These are phyloP conservation scores for Achatina immaculata DNA, from an alignment of 1,140 invertebrate species.

Conservation along the genomic window DNA sequence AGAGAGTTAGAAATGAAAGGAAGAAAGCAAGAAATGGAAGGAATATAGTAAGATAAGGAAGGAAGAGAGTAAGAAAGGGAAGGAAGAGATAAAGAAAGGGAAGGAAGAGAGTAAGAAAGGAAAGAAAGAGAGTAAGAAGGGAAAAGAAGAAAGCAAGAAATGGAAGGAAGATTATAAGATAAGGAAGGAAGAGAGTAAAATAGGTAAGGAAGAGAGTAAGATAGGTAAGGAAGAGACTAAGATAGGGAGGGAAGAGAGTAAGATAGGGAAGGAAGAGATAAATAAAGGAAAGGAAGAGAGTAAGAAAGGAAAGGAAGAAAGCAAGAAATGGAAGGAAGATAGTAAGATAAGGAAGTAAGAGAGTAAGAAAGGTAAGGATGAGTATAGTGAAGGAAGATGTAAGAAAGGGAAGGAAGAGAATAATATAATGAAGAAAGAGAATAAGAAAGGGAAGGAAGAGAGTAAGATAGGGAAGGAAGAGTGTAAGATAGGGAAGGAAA, in stretches of 20 bases:
- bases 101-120: not conserved
- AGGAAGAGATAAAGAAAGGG: not conserved
- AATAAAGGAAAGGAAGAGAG: not conserved
- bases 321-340: not conserved
- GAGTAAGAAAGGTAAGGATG: too few relatives aligned
- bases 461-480: not conserved
- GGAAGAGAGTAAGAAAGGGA: not conserved
- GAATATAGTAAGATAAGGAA: not conserved
- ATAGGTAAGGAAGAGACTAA: not conserved
- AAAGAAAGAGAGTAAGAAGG: not conserved
- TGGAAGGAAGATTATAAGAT: not conserved
- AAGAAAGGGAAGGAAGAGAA: constrained; percentile 17
- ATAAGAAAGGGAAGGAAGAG: constrained; percentile 7
- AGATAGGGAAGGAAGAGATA: not conserved
- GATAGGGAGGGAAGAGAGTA: not conserved
- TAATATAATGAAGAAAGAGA: constrained; percentile 1
- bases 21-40: not conserved
- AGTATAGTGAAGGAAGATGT: not conserved
- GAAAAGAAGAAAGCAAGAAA: constrained; percentile 2
- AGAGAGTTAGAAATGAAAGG: not conserved
- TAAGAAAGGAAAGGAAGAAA: not conserved
- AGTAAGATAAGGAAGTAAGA: not conserved
- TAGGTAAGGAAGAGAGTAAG: not conserved
- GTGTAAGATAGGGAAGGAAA: not conserved
- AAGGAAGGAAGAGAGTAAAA: not conserved